Evolutionary conservation across 2,113 vertebrate genomes (phyloP).

Genomic region (Sinocyclocheilus rhinocerous): DNA sequence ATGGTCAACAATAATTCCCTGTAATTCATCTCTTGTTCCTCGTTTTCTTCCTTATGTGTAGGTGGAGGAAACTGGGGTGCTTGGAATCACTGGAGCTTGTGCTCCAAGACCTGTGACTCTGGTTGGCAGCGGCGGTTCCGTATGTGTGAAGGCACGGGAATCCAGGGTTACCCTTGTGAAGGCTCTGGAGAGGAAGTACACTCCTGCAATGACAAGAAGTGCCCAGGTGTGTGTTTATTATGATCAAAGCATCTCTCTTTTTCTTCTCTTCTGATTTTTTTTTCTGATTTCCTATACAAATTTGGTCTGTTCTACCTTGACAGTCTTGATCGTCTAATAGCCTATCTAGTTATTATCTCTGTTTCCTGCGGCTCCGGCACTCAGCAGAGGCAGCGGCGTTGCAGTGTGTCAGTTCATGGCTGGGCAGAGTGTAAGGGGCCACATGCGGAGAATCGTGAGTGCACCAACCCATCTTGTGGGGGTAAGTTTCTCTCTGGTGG

Average conservation of each 20-base stretch:
- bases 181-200: conserved; percentile 95
- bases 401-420: conserved; percentile 87
- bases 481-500: conserved; percentile 74
- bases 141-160: conserved; percentile 88
- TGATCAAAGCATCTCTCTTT: not conserved
- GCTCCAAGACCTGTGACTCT: conserved; percentile 95
- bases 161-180: conserved; percentile 90
- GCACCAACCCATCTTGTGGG: conserved; percentile 84
- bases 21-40: not conserved
- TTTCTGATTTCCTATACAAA: not conserved
- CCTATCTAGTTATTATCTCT: conserved; percentile 60
- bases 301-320: too few relatives aligned
- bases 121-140: conserved; percentile 96
- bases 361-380: conserved; percentile 88
- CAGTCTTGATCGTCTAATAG: too few relatives aligned
- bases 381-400: conserved; percentile 89
- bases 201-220: conserved; percentile 95
- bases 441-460: conserved; percentile 88
- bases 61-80: conserved; percentile 92
- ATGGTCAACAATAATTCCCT: not conserved
- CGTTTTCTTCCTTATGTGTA: conserved; percentile 51
- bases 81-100: conserved; percentile 96
- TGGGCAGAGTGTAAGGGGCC: conserved; percentile 90
- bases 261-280: not conserved
- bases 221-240: conserved; percentile 82